Percentiles rank a stretch among this genome's conserved stretches.
Evolutionary conservation across 1,140 invertebrate genomes (phyloP).

Genomic region (Lanistes nyassanus): DNA sequence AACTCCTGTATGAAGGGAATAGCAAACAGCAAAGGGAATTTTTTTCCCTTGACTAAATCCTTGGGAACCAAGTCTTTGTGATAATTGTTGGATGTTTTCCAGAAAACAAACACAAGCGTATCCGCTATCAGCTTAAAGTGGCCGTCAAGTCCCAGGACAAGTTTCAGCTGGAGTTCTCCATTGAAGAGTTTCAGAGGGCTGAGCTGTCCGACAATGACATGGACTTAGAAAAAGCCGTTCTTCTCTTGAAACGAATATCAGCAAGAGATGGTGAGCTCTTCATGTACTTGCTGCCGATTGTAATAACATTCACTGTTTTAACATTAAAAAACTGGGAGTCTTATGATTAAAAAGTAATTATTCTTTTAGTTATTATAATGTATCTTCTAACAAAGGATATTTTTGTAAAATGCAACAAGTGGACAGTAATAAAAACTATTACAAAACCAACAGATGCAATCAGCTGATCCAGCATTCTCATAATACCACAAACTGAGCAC

Average conservation of each 20-base stretch:
- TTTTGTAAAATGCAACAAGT: not conserved
- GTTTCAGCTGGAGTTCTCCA: conserved; percentile 51
- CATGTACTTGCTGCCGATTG: not conserved
- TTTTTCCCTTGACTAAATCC: no score
- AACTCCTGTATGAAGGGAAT: no score
- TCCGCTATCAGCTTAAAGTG: conserved; percentile 62
- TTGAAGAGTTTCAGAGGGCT: conserved; percentile 60
- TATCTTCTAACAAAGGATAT: no score
- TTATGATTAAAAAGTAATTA: no score
- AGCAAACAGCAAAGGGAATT: no score
- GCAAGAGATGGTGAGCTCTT: conserved; percentile 52
- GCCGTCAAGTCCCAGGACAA: conserved; percentile 58
- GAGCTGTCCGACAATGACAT: conserved; percentile 60
- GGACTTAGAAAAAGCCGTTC: conserved; percentile 58
- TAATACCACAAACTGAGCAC: no score
- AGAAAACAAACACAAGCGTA: conserved; percentile 52
- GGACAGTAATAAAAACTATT: no score
- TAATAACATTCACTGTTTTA: not conserved
- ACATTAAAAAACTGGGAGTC: no score
- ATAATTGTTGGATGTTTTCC: conserved; percentile 20
- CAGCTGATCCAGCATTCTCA: no score
- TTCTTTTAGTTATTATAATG: no score
- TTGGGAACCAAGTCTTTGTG: no score
- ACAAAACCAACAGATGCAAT: no score
- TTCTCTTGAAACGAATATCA: conserved; percentile 52